Evolutionary conservation across 2,888 invertebrate species (phyloP), one percentile per base, ranked within the genome.

Genomic region (Lissocephala sabroskyi): DNA sequence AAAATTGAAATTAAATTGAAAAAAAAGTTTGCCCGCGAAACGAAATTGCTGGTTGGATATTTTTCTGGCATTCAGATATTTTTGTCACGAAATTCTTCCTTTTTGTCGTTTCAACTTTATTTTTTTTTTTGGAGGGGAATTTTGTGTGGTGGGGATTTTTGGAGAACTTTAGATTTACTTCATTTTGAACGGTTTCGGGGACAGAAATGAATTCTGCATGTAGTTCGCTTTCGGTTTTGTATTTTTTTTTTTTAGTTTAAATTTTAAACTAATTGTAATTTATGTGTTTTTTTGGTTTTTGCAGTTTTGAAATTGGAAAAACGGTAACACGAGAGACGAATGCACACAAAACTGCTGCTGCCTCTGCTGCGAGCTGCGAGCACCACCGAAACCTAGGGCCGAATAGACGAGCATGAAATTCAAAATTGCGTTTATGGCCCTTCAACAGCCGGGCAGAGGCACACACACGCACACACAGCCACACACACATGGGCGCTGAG

Each of bases 321-420:
- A 71, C 77, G 68, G 74, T 77, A 74, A 75, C 44, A 47, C 59
- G 62, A 64, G 66, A 79, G 75, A 79, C 79, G 78, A 81, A 79
- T 82, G 83, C 83, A 80, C 77, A 77, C 76, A 79, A 73, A 61
- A 59, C 62, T 61, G 70, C 64, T 67, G 62, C 75, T 56, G 49
- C 58, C 48, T 44, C 62, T 73, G 65, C 78, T 81, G 78, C 82
- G 79, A 83, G 82, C 71, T 67, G 74, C 82, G 79, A 82, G 84
- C 84, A 83, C 84, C 82, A 83, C 84, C 84, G 84, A 83, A 84
- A 84, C 84, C 84, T 83, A 83, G 83, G 79, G 82, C 84, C 83
- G 84, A 84, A 84, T 84, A 84, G 83, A 82, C 81, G 81, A 82
- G 79, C 81, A 82, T 82, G 75, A 82, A 82, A 70, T 82, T 81